These are phyloP conservation scores for Anser cygnoides DNA, from an alignment of 2,113 vertebrate genomes.

Conservation along the genomic window DNA sequence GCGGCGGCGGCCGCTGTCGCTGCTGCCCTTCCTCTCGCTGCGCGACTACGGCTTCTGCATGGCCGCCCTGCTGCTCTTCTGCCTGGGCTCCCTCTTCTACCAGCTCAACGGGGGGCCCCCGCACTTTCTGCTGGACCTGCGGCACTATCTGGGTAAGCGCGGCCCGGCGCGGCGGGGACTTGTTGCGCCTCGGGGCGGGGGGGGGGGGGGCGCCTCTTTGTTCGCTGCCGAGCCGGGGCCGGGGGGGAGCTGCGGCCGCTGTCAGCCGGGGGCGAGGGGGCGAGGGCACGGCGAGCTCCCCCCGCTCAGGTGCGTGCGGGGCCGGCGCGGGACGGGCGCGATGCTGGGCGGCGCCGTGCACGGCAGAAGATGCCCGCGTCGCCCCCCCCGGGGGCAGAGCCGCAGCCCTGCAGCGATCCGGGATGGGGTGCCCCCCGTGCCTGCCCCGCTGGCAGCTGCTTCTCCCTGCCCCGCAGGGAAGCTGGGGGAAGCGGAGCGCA, in stretches of 20 bases:
- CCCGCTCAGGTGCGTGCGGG: too few relatives aligned
- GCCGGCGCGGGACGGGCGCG: too few relatives aligned
- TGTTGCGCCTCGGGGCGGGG: neutral
- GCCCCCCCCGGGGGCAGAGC: too few relatives aligned
- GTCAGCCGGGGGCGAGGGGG: too few relatives aligned
- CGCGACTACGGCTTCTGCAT: constrained; percentile 94
- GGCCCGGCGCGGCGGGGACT: neutral
- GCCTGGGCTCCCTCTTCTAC: constrained; percentile 89
- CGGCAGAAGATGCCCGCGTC: too few relatives aligned
- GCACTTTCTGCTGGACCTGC: constrained; percentile 89
- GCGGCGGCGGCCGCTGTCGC: constrained; percentile 71
- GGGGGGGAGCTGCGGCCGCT: neutral
- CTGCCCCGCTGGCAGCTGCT: too few relatives aligned
- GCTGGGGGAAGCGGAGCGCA: neutral
- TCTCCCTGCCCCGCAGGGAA: neutral
- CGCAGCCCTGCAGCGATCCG: too few relatives aligned
- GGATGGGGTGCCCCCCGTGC: too few relatives aligned
- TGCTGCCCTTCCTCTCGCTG: constrained; percentile 80
- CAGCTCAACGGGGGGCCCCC: constrained; percentile 94
- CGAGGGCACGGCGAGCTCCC: too few relatives aligned
- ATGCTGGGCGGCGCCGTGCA: too few relatives aligned
- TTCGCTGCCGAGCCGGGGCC: too few relatives aligned
- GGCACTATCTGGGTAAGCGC: constrained; percentile 93
- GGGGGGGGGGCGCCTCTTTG: too few relatives aligned
- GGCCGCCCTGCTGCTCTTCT: constrained; percentile 91